Evolutionary conservation across 37 sponge, comb jelly and placozoan species (phyloP), one percentile per base, ranked within the genome.

Genomic region (Diacarnus erythraeanus): DNA sequence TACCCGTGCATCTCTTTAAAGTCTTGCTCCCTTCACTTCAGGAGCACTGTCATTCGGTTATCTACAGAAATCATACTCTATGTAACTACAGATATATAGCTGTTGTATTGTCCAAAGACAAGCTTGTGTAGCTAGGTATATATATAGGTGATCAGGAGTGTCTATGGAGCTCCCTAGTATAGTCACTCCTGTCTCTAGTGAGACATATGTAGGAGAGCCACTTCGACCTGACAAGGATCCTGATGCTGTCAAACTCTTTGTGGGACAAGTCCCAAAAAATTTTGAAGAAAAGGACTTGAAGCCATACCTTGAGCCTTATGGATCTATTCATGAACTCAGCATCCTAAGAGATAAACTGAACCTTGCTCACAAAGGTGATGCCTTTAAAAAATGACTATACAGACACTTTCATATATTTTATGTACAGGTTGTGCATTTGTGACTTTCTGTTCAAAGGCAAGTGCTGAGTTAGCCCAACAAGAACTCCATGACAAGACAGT

Each of bases 361-460:
- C 47, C 66, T 79, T 15, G 65, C 83, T 44, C 91, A 92, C 69
- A 97, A 94, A 88, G 97, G 96, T 87, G 27, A 20, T 44, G 15
- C 3, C 33, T 66, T 18, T 21, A 39, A 23, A 30, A 61, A 29
- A 6, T 29, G 64, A 23, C n/a, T 27, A 29, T 15, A 25, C 20
- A 23, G 64, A 61, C 64, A 21, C 18, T 18, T 54, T 21, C 12
- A n/a, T n/a, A n/a, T 43, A 17, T 42, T 23, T 5, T 43, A 25
- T 9, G 21, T 82, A 4, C 60, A 97, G 98, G 99, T 31, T 99
- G 99, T 91, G 97, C 97, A 9, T 99, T 99, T 88, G 94, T 99
- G 25, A 99, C 99, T 43, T 99, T 75, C 84, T 84, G 77, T 58
- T 77, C 72, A 30, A 77, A 86, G 65, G 71, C 76, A 33, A 84